These are phyloP conservation scores for Porites lutea DNA, from an alignment of 64 coral and sea anemone genomes.

Conservation along the genomic window DNA sequence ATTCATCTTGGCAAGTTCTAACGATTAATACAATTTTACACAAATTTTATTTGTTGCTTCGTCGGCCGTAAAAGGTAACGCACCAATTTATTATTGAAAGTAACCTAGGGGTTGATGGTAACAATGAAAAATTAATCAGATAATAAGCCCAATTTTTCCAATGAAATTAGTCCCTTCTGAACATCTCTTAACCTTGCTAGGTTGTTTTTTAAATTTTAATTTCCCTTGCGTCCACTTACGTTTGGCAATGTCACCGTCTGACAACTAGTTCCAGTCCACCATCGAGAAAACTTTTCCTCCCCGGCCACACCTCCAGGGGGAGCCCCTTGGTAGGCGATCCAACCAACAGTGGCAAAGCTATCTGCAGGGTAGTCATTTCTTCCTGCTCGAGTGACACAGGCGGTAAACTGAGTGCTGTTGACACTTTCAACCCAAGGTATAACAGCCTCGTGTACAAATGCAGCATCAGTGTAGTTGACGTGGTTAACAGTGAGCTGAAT, in stretches of 20 bases:
- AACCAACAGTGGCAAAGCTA: constrained; percentile 54
- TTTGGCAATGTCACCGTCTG: not conserved
- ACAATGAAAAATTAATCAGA: too few species aligned
- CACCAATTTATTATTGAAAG: too few species aligned
- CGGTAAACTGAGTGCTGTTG: constrained; percentile 58
- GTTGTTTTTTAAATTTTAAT: too few species aligned
- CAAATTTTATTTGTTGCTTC: too few species aligned
- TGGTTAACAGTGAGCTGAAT: constrained; percentile 74
- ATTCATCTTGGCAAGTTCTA: too few species aligned
- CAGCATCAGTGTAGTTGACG: constrained; percentile 28
- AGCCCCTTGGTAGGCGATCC: constrained; percentile 64
- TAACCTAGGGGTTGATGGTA: too few species aligned
- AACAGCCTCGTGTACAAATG: constrained; percentile 43
- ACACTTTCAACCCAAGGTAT: constrained; percentile 80
- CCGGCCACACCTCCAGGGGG: constrained; percentile 15
- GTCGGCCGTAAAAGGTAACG: too few species aligned
- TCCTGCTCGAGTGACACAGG: constrained; percentile 65
- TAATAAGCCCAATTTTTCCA: too few species aligned
- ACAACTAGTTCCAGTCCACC: constrained; percentile 48
- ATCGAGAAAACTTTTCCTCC: constrained; percentile 1
- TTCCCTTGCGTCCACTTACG: not conserved
- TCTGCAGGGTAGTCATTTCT: constrained; percentile 41
- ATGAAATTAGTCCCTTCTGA: too few species aligned
- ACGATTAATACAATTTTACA: too few species aligned
- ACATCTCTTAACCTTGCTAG: too few species aligned